Conservation (phyloP, 2,113 vertebrate genomes). For the Neofelis nebulosa region DNA sequence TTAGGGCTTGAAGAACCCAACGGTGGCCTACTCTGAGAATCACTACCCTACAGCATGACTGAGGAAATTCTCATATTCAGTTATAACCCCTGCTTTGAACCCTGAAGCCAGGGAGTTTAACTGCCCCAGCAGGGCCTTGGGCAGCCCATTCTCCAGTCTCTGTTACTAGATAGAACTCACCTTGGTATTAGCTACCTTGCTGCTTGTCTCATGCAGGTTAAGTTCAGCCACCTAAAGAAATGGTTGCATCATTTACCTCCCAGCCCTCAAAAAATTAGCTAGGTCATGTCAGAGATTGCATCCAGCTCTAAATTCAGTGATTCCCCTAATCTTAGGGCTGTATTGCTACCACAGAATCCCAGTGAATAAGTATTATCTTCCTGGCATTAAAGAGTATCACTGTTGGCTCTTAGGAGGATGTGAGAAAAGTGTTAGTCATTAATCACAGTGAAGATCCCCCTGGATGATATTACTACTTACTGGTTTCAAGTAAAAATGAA, state of each 20-base stretch:
- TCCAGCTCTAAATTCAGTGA: not conserved
- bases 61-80: not conserved
- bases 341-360: not conserved
- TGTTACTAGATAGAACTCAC: not conserved
- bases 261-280: not conserved
- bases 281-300: not conserved
- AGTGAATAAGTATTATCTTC: not conserved
- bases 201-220: not conserved
- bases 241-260: not conserved
- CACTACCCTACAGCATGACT: not conserved
- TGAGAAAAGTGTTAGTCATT: not conserved
- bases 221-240: not conserved
- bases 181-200: not conserved
- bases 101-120: not conserved
- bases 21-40: not conserved
- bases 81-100: not conserved
- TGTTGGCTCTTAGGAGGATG: not conserved
- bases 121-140: not conserved
- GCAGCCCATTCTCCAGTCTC: not conserved
- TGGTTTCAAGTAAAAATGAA: constrained; percentile 33
- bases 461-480: not conserved
- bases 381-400: not conserved
- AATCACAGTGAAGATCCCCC: not conserved
- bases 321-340: not conserved
- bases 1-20: not conserved